phyloP scores from a whole-genome alignment of 30 jellyfish, hydroid and myxozoan species.

The Pelagia noctiluca region DNA sequence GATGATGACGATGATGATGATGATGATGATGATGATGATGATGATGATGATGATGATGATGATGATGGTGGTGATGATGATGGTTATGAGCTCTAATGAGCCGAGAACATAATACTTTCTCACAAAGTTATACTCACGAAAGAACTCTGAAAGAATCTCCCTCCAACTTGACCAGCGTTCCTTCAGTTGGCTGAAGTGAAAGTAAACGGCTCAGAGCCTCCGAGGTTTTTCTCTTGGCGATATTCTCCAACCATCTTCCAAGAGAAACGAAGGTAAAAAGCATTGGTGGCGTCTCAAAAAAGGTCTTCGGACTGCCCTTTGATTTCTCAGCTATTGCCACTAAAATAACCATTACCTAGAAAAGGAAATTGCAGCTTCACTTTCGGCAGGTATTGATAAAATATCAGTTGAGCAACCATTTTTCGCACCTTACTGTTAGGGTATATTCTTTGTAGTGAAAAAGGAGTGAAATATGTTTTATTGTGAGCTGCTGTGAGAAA shows the following conservation, averaged over 20 bases:
- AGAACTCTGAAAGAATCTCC: slow-evolving; percentile 27
- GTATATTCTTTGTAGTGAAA: too few relatives aligned
- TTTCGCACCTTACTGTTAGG: too few relatives aligned
- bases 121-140: slow-evolving; percentile 30
- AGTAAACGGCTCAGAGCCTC: slow-evolving; percentile 89
- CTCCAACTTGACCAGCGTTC: slow-evolving; percentile 73
- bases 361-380: neutral
- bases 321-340: slow-evolving; percentile 76
- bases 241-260: slow-evolving; percentile 94
- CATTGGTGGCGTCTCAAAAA: slow-evolving; percentile 99
- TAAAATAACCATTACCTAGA: slow-evolving; percentile 75
- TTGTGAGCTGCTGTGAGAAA: too few relatives aligned
- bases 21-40: too few relatives aligned
- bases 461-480: too few relatives aligned
- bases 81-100: too few relatives aligned
- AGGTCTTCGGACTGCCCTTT: slow-evolving; percentile 85
- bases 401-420: too few relatives aligned
- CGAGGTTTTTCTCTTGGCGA: slow-evolving; percentile 93
- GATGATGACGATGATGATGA: too few relatives aligned
- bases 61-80: too few relatives aligned
- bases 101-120: too few relatives aligned
- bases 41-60: too few relatives aligned
- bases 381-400: neutral
- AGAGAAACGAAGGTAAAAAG: slow-evolving; percentile 86
- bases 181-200: slow-evolving; percentile 92